Conservation (phyloP, 1,140 invertebrate species). For the Brachystomella parvula region DNA sequence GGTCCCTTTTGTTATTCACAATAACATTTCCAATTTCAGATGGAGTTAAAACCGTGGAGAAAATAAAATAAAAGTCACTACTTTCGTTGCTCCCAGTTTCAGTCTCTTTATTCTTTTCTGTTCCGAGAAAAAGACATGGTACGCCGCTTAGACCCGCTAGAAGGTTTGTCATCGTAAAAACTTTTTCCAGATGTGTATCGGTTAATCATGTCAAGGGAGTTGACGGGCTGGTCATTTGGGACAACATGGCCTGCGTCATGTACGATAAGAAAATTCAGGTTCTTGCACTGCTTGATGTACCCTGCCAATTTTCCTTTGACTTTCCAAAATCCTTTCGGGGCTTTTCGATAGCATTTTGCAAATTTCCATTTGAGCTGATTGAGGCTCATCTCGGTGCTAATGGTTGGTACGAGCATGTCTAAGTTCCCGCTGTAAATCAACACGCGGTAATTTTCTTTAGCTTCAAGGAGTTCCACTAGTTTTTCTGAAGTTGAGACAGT, state of each 20-base stretch:
- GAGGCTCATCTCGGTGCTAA: neutral
- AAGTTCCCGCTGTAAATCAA: slow-evolving; percentile 43
- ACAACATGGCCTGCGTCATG: slow-evolving; percentile 48
- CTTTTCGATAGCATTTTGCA: neutral
- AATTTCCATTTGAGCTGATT: neutral
- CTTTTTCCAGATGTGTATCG: slow-evolving; percentile 42
- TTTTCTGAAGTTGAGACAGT: neutral
- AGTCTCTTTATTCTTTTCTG: no score
- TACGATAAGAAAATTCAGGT: slow-evolving; percentile 47
- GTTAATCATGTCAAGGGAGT: slow-evolving; percentile 47
- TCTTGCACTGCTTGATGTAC: slow-evolving; percentile 44
- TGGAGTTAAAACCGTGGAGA: no score
- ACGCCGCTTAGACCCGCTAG: no score
- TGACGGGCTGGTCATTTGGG: slow-evolving; percentile 48
- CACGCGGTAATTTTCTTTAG: slow-evolving; percentile 41
- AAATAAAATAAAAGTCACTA: no score
- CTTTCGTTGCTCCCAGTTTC: no score
- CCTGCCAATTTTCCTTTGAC: slow-evolving; percentile 47
- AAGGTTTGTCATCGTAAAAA: no score
- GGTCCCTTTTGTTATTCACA: no score
- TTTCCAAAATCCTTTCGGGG: slow-evolving; percentile 39
- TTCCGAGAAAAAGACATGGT: no score
- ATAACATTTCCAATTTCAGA: no score
- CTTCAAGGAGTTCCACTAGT: neutral
- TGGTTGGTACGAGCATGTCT: slow-evolving; percentile 47